Evolutionary conservation across 2,888 invertebrate species (phyloP).

Genomic region (Lamellibrachia satsuma): DNA sequence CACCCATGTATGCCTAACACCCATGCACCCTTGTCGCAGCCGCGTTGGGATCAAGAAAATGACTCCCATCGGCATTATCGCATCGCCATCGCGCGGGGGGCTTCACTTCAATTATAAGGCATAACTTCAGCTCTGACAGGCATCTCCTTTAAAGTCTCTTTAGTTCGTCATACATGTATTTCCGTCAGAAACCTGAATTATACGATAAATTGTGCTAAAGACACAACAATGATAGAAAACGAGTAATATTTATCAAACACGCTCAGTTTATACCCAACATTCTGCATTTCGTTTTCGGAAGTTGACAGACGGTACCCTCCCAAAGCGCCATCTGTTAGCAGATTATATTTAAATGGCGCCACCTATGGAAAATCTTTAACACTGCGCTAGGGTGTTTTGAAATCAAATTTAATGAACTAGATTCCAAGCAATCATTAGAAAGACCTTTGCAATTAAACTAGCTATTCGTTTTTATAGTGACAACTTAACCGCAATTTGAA

Average conservation of each 20-base stretch:
- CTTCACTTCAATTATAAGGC: not conserved
- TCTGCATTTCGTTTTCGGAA: not conserved
- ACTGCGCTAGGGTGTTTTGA: not conserved
- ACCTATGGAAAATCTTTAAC: not conserved
- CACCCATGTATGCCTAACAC: too few species aligned
- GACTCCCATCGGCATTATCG: too few species aligned
- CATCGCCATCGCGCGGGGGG: too few species aligned
- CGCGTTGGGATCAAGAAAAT: too few species aligned
- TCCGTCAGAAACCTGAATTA: too few species aligned
- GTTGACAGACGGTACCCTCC: not conserved
- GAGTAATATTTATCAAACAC: not conserved
- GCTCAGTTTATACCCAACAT: not conserved
- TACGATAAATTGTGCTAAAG: not conserved
- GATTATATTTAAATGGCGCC: not conserved
- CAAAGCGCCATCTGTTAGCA: not conserved
- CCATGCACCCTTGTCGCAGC: too few species aligned
- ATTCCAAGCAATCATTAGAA: not conserved
- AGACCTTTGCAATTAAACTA: not conserved
- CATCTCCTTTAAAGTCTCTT: not conserved
- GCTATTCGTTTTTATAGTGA: not conserved
- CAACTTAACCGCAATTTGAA: not conserved
- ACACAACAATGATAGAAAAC: not conserved
- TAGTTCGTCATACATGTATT: not conserved
- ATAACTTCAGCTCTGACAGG: not conserved
- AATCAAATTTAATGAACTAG: not conserved